Evolutionary conservation across 2,113 vertebrate species (phyloP).

Genomic region (Passer domesticus): DNA sequence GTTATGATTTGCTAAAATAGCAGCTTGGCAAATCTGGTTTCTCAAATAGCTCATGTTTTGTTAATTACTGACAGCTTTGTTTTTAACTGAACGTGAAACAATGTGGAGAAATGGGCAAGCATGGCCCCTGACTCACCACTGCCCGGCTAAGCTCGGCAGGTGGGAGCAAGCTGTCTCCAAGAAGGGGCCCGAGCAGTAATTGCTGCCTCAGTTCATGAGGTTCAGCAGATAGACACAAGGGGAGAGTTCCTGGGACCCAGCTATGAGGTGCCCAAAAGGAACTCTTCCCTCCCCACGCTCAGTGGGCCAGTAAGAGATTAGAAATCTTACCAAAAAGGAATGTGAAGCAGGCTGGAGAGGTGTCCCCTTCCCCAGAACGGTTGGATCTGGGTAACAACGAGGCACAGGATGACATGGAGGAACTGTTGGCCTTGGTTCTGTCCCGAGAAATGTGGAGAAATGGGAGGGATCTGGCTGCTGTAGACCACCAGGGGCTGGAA

Average conservation of each 20-base stretch:
- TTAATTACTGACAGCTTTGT: conserved; percentile 75
- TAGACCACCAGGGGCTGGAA: neutral
- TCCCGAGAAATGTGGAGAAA: neutral
- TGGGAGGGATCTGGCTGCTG: neutral
- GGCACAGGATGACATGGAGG: fast-evolving
- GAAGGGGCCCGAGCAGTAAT: conserved; percentile 41
- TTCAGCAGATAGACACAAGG: neutral
- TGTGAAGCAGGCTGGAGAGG: neutral
- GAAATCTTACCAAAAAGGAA: neutral
- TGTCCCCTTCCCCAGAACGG: neutral
- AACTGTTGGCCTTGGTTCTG: neutral
- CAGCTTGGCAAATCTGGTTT: conserved; percentile 72
- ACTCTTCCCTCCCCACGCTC: neutral
- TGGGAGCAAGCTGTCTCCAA: conserved; percentile 50
- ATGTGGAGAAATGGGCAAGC: conserved; percentile 63
- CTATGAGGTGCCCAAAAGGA: neutral
- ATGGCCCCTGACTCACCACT: conserved; percentile 54
- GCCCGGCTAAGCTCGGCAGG: conserved; percentile 61
- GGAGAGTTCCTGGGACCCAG: neutral
- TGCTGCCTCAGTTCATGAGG: neutral
- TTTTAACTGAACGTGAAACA: conserved; percentile 75
- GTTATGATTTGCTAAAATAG: conserved; percentile 70
- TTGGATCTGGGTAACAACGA: fast-evolving
- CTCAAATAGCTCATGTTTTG: conserved; percentile 72
- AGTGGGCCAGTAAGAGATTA: neutral